Base-by-base conservation (phyloP, 2,113 vertebrate species). In the Hyperopisus bebe region DNA sequence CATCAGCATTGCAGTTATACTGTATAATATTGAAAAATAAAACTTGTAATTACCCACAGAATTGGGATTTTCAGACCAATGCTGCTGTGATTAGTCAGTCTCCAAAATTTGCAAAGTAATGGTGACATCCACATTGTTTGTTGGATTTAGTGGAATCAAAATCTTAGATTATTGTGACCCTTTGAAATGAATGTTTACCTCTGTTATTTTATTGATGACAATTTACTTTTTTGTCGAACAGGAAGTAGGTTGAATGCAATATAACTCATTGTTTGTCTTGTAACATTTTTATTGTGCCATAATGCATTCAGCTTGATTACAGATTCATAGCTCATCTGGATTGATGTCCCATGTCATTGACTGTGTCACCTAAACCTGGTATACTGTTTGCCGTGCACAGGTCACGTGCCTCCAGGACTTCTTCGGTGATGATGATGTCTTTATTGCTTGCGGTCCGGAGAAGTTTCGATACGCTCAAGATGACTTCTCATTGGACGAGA, bases 341-440 rank as follows among this genome's bases (percentile, higher is more conserved):
- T 17, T 35, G 11, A 15, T 80, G 42, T 44, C 42, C 24, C 21
- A 46, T 2, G 55, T 85, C 19, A 42, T 11, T 21, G n/a, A 7
- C 47, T 62, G 35, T 55, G 31, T 58, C 53, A 5, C 31, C 55
- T 80, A 62, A 39, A 9, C 42, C 27, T 47, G 19, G 24, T 35
- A 2, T 27, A 5, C 5, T 80, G 21, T 89, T 44, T 77, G 35
- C 44, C 24, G 62, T 92, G 91, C 86, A 17, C 90, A 99, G 98
- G 98, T 99, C 87, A 98, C 98, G 92, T 99, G 98, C 93, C 98
- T 99, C n/a, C 98, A 99, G 39, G 98, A 99, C 94, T 99, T 99
- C 96, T 99, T 99, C 90, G 98, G 98, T 0, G 98, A 99, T 0
- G 98, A 99, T 2, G 98, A 99, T 15, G 98, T 99, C 90, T 99